Evolutionary conservation across 1,140 invertebrate species (phyloP), one percentile per base, ranked within the genome.

Genomic region (Belonocnema kinseyi): DNA sequence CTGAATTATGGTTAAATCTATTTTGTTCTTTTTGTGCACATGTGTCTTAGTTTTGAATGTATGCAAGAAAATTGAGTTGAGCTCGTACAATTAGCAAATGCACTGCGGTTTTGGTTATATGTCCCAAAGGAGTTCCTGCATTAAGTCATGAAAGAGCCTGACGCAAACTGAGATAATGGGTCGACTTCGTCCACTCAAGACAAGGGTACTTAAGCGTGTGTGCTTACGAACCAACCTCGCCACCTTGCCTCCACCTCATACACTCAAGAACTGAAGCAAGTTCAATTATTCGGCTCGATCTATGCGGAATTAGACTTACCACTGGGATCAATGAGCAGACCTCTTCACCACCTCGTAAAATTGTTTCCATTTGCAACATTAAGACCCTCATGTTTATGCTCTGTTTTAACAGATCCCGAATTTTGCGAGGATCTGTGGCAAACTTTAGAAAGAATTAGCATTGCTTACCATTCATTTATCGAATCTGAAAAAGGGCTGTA

Each of bases 91-190:
- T 87, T 87, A 86, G 84, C 79, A 21, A 85, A 83, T 77, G 81
- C 81, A 77, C 80, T 81, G 76, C 77, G 83, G 81, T 81, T 86
- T 82, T 72, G 75, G 80, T 87, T 84, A 85, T 33, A 33, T 82
- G 74, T 50, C 74, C 71, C 76, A 72, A n/a, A 50, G 53, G 80
- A 87, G 80, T 86, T 86, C 81, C 84, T 84, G 76, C 83, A 82
- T 84, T 81, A 76, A 78, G 73, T 77, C 82, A 73, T 86, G 83
- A 86, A 85, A 86, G 85, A 81, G 70, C 73, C 70, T 40, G 79
- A 80, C 76, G 75, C 85, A 79, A 86, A 85, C 84, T 76, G 81
- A 80, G 81, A 86, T 87, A 87, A 87, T 86, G 79, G 85, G 81
- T 51, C 72, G 85, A 87, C 81, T 85, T 87, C 80, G 85, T 85